Conservation (phyloP, 2,113 vertebrate species). For the Cinclus cinclus region DNA sequence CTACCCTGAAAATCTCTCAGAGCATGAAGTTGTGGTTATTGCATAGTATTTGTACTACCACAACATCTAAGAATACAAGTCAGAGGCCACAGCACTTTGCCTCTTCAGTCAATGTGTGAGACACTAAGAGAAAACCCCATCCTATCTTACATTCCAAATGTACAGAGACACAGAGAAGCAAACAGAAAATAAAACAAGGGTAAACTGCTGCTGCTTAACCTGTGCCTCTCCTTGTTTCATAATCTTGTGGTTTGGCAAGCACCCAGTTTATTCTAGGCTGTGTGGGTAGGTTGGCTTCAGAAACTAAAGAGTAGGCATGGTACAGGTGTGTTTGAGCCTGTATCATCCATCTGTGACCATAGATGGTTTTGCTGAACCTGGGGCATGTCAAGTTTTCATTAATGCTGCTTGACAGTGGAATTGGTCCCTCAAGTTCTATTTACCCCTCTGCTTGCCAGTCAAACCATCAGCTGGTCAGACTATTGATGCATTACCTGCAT, state of each 20-base stretch:
- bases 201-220: background rate
- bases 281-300: background rate
- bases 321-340: constrained; percentile 1
- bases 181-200: background rate
- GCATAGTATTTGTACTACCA: background rate
- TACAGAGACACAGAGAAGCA: background rate
- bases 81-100: background rate
- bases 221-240: constrained; percentile 10
- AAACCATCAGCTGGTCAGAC: background rate
- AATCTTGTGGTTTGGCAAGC: constrained; percentile 13
- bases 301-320: background rate
- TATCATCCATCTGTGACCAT: background rate
- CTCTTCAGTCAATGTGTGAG: background rate
- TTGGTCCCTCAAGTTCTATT: background rate
- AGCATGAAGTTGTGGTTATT: background rate
- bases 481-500: background rate
- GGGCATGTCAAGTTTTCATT: background rate
- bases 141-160: background rate
- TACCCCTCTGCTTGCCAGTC: background rate
- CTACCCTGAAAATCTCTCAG: background rate
- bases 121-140: background rate
- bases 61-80: background rate
- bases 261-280: background rate
- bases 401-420: background rate
- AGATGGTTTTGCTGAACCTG: background rate